Evolutionary conservation across 2,113 vertebrate genomes (phyloP).

Genomic region (Alligator mississippiensis): DNA sequence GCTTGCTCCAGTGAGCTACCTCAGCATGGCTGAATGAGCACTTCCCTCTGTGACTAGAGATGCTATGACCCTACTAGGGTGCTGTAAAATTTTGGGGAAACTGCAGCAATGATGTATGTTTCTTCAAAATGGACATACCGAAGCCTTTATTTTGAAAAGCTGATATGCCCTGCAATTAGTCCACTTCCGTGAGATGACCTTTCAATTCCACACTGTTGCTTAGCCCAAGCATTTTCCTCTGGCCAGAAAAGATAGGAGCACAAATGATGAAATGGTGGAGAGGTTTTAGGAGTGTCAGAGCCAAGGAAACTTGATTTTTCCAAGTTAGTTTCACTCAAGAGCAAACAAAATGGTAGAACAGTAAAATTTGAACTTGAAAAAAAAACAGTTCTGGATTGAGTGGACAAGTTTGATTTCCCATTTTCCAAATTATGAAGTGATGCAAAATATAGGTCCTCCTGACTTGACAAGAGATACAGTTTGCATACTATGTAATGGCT

Average conservation of each 20-base stretch:
- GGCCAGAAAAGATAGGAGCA: neutral
- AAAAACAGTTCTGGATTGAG: neutral
- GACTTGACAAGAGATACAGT: fast-evolving
- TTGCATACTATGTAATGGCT: neutral
- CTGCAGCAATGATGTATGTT: neutral
- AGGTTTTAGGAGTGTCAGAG: neutral
- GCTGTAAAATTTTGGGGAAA: neutral
- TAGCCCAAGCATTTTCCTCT: neutral
- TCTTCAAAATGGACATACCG: neutral
- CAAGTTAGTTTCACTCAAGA: too few relatives aligned
- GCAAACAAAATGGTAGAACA: neutral
- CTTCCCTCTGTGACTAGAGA: neutral
- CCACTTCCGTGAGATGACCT: neutral
- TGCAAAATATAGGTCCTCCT: neutral
- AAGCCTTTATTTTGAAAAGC: neutral
- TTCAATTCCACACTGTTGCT: neutral
- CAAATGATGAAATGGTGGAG: neutral
- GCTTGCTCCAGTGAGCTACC: neutral
- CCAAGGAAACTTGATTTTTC: too few relatives aligned
- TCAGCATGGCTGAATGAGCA: neutral
- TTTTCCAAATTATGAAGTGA: neutral
- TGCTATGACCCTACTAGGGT: neutral
- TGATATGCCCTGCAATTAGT: neutral
- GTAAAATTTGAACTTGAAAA: neutral
- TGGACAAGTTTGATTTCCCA: neutral